Percentiles rank a stretch among this genome's conserved stretches.
These are phyloP conservation scores for Hesperophylax magnus DNA, from an alignment of 1,140 invertebrate genomes.

Conservation along the genomic window DNA sequence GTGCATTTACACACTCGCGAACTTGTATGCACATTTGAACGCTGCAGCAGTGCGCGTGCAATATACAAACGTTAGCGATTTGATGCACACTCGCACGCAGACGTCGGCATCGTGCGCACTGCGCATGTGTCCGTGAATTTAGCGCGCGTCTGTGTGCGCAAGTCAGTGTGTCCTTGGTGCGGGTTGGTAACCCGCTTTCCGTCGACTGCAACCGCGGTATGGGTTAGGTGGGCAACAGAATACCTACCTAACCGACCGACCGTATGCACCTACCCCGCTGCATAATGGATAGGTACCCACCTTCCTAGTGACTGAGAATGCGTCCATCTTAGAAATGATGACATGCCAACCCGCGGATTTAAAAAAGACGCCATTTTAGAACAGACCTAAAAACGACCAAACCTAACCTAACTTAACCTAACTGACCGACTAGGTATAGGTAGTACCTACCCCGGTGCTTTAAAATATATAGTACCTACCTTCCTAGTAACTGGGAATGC, in stretches of 20 bases:
- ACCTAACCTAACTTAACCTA: neutral
- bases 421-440: neutral
- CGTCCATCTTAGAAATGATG: slow-evolving; percentile 26
- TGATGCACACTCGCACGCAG: neutral
- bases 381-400: neutral
- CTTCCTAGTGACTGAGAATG: slow-evolving; percentile 9
- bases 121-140: slow-evolving; percentile 5
- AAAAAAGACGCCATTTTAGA: slow-evolving; percentile 4
- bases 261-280: neutral
- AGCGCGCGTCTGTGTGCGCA: neutral
- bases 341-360: slow-evolving; percentile 7
- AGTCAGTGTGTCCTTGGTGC: slow-evolving; percentile 45
- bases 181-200: slow-evolving; percentile 49
- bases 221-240: slow-evolving; percentile 4
- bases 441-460: neutral
- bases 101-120: neutral
- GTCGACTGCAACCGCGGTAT: slow-evolving; percentile 1
- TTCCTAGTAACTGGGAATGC: neutral
- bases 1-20: no score
- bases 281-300: neutral
- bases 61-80: no score
- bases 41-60: no score
- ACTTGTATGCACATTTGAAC: no score
- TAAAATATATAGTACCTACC: neutral
- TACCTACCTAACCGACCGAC: neutral